Base-by-base conservation (phyloP, 2,113 vertebrate genomes). In the Scortum barcoo region DNA sequence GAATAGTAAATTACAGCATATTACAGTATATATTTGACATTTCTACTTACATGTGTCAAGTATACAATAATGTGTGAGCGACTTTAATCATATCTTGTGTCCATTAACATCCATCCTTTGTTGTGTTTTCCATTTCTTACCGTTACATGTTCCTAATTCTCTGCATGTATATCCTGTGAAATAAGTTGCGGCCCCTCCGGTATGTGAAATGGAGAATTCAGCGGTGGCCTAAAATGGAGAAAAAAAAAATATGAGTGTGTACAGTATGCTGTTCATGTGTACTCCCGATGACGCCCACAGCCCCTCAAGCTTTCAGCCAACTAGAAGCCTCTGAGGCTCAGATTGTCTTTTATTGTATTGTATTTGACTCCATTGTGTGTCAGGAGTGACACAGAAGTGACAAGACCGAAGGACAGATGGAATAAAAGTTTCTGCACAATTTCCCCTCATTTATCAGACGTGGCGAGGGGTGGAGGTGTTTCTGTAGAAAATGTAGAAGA, bases 351-450 rank as follows among this genome's bases (percentile, higher is more conserved):
- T 63, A 66, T 78, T 50, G 67, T n/a, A 42, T 65, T 85, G 76
- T 83, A 57, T 78, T 76, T 82, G 81, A 84, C 67, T 83, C 77
- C 3, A 84, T 86, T 84, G 85, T 81, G 83, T 63, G 66, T 81
- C 81, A 51, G 66, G 69, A 69, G 80, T 81, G 90, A 78, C 86
- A 84, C 86, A 82, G 83, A 78, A 46, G n/a, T 72, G 81, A 86
- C 54, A 61, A 63, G 86, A 79, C 73, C 12, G n/a, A 69, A 54
- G 56, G 81, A 88, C 83, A 84, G 90, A 86, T 81, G 78, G 87
- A 90, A 86, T 83, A 78, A 90, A 36, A 84, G 85, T 93, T 93
- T 94, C 93, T 91, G 91, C 89, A 89, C 94, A 92, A 93, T 94
- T 95, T 91, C 76, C 76, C 89, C 89, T 84, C 74, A 10, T 85